Evolutionary conservation across 64 coral and sea anemone genomes (phyloP), one percentile per base, ranked within the genome.

Genomic region (Acropora tenuis): DNA sequence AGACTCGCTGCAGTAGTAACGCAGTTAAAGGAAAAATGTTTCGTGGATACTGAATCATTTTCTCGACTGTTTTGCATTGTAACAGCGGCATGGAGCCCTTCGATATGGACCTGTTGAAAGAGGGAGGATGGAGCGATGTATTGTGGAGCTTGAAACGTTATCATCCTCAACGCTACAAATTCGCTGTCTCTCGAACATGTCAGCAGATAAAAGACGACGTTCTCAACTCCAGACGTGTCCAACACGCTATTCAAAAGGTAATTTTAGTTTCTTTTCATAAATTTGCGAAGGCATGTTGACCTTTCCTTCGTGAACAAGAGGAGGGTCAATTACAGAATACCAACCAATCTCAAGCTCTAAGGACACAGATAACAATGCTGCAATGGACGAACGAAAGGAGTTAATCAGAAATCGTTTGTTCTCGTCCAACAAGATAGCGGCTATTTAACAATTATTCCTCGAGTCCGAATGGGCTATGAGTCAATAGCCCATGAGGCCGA

Each of bases 201-300:
- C 92, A 94, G 47, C 52, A 97, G 71, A 97, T 97, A 9, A 97
- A 97, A 74, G 59, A 41, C 19, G 87, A 94, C 61, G 95, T 97
- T 69, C 87, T 94, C 18, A 46, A 88, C n/a, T 97, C 95, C 40
- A 86, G 95, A 84, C 67, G 95, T 15, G 95, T 97, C 43, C 80
- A 90, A 73, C 93, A 97, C 49, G 90, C 91, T 49, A 94, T 97
- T 15, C 83, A 93, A 91, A 92, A 97, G 95, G 95, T 97, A 79
- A 48, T 17, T 40, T 19, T 46, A 44, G 9, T 75, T 90, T 66
- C 20, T 50, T 0, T 40, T 2, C 78, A 16, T 45, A 4, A 60
- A 45, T 76, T 52, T 82, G 19, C 66, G 16, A 60, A 44, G 60
- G 11, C 17, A 13, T 80, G 17, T 19, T 4, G 5, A 10, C 10